Evolutionary conservation across 2,797 vertebrate species (phyloP), one percentile per base, ranked within the genome.

Genomic region (Sphaeramia orbicularis): DNA sequence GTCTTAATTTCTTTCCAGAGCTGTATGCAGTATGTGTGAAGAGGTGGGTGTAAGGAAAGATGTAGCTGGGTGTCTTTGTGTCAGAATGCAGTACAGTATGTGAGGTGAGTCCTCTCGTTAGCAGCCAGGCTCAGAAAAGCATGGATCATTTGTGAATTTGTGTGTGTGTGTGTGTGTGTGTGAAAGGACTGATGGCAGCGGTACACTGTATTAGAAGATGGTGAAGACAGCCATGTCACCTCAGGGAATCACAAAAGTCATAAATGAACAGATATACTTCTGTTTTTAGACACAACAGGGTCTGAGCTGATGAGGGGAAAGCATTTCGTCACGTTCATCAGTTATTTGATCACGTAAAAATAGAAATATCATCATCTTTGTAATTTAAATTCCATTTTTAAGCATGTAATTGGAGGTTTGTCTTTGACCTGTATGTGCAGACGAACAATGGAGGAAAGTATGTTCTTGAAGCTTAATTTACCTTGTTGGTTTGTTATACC

Each of bases 381-480:
- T n/a, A n/a, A n/a, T n/a, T n/a, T n/a, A n/a, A n/a, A n/a, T n/a
- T n/a, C n/a, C n/a, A n/a, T n/a, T n/a, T n/a, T n/a, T n/a, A n/a
- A n/a, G n/a, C n/a, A n/a, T n/a, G n/a, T n/a, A n/a, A n/a, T n/a
- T n/a, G n/a, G n/a, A n/a, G n/a, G n/a, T n/a, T n/a, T n/a, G n/a
- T n/a, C n/a, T n/a, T n/a, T n/a, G n/a, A n/a, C n/a, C n/a, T n/a
- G n/a, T n/a, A n/a, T n/a, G n/a, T n/a, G n/a, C n/a, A 37, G 36
- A 37, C 9, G 36, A 12, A 37, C 36, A 37, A 7, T 37, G 12
- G 12, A 37, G 36, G 37, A 37, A 37, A 37, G 2, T 8, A 63
- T 62, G 60, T 54, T 71, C 30, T 66, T 57, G 55, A 74, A 71
- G 76, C 65, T 83, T 72, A 10, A 78, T 80, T 74, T 65, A 74